Conservation (phyloP, 2,888 invertebrate genomes). For the Agrotis exclamationis region DNA sequence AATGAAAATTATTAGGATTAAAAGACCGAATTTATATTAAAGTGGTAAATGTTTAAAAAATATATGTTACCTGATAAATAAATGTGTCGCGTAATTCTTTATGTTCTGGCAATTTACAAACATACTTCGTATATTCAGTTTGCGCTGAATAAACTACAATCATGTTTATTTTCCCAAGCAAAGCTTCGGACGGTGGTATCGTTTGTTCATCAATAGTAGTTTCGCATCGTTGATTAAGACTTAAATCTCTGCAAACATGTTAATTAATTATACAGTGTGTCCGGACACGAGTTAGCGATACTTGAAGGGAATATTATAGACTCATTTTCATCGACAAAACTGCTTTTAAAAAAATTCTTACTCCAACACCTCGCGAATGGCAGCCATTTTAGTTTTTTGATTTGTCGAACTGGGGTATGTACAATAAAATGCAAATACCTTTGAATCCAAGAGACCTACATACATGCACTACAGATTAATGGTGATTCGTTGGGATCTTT, state of each 20-base stretch:
- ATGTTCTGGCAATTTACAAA: constrained; percentile 80
- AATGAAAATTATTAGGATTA: constrained; percentile 7
- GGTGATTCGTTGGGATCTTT: no score
- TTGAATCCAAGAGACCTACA: no score
- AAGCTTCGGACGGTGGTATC: constrained; percentile 65
- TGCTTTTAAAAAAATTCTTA: no score
- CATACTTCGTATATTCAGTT: constrained; percentile 89
- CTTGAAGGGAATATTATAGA: no score
- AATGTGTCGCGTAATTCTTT: constrained; percentile 90
- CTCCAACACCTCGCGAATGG: no score
- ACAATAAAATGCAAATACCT: no score
- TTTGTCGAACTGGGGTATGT: no score
- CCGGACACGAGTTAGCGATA: no score
- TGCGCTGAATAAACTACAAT: constrained; percentile 87
- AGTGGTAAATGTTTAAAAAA: background rate
- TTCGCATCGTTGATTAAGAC: constrained; percentile 80
- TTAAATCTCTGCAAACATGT: constrained; percentile 71
- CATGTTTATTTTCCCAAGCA: constrained; percentile 78
- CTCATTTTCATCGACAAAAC: no score
- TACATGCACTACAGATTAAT: no score
- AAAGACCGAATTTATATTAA: background rate
- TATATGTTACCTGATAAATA: constrained; percentile 84
- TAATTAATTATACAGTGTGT: no score
- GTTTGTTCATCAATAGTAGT: constrained; percentile 76
- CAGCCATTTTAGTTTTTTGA: no score